These are phyloP conservation scores for Platichthys flesus DNA, from an alignment of 2,113 vertebrate genomes.

Conservation along the genomic window DNA sequence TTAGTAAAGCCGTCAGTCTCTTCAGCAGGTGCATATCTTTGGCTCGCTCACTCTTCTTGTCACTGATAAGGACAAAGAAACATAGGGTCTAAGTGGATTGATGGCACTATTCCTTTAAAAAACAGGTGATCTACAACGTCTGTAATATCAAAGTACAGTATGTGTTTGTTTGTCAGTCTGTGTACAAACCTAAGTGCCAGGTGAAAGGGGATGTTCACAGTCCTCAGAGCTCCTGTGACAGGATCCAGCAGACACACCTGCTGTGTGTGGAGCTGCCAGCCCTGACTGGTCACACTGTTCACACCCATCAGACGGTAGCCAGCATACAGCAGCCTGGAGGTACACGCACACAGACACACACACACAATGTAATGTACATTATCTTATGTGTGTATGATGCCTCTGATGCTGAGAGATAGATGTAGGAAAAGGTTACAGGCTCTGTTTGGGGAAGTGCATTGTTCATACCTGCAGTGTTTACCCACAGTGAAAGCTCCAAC, in stretches of 20 bases:
- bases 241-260: conserved; percentile 97
- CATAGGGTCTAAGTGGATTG: neutral
- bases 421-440: neutral
- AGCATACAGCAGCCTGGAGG: conserved; percentile 90
- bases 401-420: neutral
- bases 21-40: conserved; percentile 97
- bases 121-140: neutral
- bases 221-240: conserved; percentile 87
- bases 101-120: neutral
- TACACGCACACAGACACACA: neutral
- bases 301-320: conserved; percentile 98
- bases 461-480: conserved; percentile 91
- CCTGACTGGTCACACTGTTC: conserved; percentile 97
- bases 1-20: conserved; percentile 87
- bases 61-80: conserved; percentile 76
- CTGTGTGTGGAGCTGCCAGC: conserved; percentile 95
- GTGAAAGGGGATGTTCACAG: conserved; percentile 93
- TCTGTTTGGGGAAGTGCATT: neutral
- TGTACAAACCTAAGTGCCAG: conserved; percentile 91
- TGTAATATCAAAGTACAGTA: neutral
- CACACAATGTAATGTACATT: neutral
- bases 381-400: neutral
- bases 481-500: conserved; percentile 98
- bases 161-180: neutral
- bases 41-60: conserved; percentile 97